Conservation (phyloP, 2,888 invertebrate species). For the Rotaria magnacalcarata region DNA sequence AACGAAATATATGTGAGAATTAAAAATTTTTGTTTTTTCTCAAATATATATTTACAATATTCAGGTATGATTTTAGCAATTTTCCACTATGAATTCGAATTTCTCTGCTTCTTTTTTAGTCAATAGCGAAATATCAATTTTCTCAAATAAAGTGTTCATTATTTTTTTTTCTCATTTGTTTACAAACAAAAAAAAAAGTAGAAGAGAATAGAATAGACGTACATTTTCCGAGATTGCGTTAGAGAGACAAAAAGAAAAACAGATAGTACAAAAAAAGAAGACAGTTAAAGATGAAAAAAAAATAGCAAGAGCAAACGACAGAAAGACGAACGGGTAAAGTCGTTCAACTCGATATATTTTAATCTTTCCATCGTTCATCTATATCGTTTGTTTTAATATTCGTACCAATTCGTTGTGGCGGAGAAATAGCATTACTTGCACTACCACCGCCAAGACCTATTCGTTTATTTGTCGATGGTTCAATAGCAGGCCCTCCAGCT, state of each 20-base stretch:
- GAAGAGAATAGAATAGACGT: not conserved
- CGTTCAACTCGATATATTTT: not conserved
- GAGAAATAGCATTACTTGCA: not conserved
- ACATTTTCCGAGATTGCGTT: slow-evolving; percentile 1
- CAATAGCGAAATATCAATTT: not conserved
- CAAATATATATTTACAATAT: no score
- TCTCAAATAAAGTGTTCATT: not conserved
- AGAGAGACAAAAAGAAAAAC: not conserved
- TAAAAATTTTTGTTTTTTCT: no score
- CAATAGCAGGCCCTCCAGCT: not conserved
- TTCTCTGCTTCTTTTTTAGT: no score
- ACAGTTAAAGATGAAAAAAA: not conserved
- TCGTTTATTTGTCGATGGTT: not conserved
- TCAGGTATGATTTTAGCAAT: not conserved
- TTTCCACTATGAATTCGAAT: not conserved
- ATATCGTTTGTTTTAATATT: not conserved
- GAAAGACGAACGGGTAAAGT: slow-evolving; percentile 16
- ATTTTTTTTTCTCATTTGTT: not conserved
- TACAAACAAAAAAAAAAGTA: not conserved
- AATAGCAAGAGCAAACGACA: not conserved
- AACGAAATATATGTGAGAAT: no score
- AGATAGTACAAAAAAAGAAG: not conserved
- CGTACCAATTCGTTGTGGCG: not conserved
- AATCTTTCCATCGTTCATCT: slow-evolving; percentile 23
- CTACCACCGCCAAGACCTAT: not conserved